These are phyloP conservation scores for Alectoris magna DNA, from an alignment of 2,797 vertebrate genomes.

Conservation along the genomic window DNA sequence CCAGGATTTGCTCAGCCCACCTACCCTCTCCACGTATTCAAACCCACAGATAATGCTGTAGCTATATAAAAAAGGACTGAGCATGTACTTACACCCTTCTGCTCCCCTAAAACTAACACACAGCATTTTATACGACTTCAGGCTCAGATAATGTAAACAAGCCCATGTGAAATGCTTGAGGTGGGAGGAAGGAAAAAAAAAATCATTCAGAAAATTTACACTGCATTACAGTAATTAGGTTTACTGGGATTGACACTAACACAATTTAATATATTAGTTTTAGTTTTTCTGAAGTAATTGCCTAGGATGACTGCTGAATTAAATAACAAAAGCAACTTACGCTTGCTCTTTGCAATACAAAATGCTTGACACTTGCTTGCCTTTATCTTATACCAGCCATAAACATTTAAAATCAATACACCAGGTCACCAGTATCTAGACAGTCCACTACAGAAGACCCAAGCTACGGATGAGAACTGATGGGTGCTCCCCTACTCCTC, in stretches of 20 bases:
- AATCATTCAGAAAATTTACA: background rate
- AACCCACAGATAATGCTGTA: background rate
- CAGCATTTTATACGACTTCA: background rate
- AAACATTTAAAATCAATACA: background rate
- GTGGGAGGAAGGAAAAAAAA: background rate
- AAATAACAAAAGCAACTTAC: background rate
- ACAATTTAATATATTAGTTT: background rate
- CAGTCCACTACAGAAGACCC: background rate
- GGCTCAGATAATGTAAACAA: background rate
- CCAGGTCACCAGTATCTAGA: background rate
- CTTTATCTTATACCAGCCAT: background rate
- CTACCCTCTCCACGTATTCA: background rate
- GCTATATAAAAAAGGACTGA: background rate
- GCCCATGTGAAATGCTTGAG: background rate
- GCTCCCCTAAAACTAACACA: background rate
- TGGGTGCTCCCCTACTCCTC: background rate
- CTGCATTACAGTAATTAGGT: background rate
- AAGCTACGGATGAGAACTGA: background rate
- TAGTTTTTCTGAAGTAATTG: background rate
- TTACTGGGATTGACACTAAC: background rate
- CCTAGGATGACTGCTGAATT: background rate
- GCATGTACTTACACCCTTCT: background rate
- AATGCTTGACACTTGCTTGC: background rate
- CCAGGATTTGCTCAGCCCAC: background rate
- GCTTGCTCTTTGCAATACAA: background rate